These are phyloP conservation scores for Girardia tigrina DNA, from an alignment of 2,888 invertebrate genomes.

Conservation along the genomic window DNA sequence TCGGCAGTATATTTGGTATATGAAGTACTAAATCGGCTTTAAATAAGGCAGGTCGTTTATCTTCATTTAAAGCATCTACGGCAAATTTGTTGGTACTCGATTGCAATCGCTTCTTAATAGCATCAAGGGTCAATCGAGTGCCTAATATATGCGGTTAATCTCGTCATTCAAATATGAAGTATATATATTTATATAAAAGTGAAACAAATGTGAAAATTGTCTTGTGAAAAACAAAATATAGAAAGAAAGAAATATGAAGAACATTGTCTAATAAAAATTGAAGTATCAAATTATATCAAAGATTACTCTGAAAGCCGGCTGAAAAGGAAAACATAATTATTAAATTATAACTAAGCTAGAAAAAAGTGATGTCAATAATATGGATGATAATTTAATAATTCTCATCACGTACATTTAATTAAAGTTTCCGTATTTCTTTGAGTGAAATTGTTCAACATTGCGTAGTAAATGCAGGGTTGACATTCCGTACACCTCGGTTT, in stretches of 20 bases:
- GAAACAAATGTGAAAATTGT: no score
- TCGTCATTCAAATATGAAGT: background rate
- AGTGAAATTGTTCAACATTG: conserved; percentile 58
- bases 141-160: conserved; percentile 39
- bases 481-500: conserved; percentile 48
- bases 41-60: conserved; percentile 55
- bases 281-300: background rate
- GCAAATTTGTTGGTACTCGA: conserved; percentile 41
- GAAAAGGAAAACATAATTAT: background rate
- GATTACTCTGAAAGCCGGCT: background rate
- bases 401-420: conserved; percentile 57
- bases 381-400: no score
- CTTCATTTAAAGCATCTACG: conserved; percentile 42
- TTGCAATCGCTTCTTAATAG: conserved; percentile 49
- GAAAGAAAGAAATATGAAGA: no score
- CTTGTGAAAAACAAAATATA: no score
- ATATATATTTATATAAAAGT: background rate
- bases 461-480: conserved; percentile 46
- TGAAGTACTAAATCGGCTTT: conserved; percentile 66
- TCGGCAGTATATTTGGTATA: conserved; percentile 72
- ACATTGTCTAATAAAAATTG: no score
- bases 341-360: background rate
- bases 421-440: conserved; percentile 78
- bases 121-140: conserved; percentile 47
- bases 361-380: no score